A percentile compares a stretch with the other conserved stretches of the same genome.
phyloP scores from a whole-genome alignment of 2,888 invertebrate genomes.

The Stenodera caucasica region DNA sequence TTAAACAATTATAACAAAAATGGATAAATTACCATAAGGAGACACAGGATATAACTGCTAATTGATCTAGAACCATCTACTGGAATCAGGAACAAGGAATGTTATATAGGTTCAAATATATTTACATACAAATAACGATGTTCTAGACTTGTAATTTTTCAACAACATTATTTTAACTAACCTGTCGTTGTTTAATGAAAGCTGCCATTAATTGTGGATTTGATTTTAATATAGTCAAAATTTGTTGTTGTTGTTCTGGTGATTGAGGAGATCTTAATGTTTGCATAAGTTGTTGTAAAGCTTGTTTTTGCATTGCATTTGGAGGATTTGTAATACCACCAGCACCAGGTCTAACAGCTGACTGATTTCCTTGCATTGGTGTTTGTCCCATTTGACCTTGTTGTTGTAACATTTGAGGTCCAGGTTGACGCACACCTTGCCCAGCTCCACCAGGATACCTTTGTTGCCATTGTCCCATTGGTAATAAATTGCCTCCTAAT shows the following conservation, averaged over 20 bases:
- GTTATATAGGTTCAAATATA: background rate
- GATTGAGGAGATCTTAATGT: conserved; percentile 88
- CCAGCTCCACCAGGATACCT: conserved; percentile 56
- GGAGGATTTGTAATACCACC: conserved; percentile 36
- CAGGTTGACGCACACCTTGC: conserved; percentile 57
- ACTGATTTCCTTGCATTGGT: conserved; percentile 41
- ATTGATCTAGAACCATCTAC: no score
- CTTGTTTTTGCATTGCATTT: conserved; percentile 62
- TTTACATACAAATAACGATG: background rate
- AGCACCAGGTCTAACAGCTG: conserved; percentile 50
- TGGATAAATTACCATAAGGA: background rate
- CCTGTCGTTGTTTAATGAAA: conserved; percentile 86
- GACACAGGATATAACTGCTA: no score
- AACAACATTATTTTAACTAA: conserved; percentile 39
- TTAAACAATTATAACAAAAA: conserved; percentile 9
- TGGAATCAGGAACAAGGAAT: no score
- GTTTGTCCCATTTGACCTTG: conserved; percentile 43
- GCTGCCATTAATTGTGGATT: conserved; percentile 96
- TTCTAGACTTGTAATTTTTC: background rate
- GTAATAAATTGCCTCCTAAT: conserved; percentile 58
- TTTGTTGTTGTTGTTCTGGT: conserved; percentile 89
- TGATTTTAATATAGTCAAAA: conserved; percentile 85
- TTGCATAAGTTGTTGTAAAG: conserved; percentile 83
- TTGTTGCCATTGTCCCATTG: conserved; percentile 62
- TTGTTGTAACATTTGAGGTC: conserved; percentile 57